Percentiles rank a stretch among this genome's conserved stretches.
phyloP scores from a whole-genome alignment of 2,797 vertebrate species.

The Myiothlypis coronata region DNA sequence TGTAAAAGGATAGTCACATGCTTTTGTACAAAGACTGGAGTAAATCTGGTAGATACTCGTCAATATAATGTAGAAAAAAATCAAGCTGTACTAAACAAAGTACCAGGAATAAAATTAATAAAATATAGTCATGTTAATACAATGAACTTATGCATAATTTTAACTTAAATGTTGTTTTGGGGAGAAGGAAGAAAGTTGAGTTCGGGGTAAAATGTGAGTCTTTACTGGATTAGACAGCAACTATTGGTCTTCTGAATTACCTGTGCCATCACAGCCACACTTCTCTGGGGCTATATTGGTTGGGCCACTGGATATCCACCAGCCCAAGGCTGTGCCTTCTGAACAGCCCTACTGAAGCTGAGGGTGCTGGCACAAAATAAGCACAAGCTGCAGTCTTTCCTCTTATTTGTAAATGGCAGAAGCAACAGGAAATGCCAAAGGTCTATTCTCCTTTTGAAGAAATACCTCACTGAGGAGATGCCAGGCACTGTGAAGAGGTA shows the following conservation, averaged over 20 bases:
- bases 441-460: background rate
- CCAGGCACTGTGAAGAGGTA: background rate
- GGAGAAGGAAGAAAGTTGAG: background rate
- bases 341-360: background rate
- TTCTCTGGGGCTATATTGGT: background rate
- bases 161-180: background rate
- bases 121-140: background rate
- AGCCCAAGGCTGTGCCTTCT: background rate
- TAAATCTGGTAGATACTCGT: background rate
- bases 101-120: background rate
- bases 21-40: background rate
- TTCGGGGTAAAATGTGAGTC: background rate
- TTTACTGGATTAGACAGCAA: background rate
- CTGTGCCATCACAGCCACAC: background rate
- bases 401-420: background rate
- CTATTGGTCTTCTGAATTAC: background rate
- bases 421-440: background rate
- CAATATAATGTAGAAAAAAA: background rate
- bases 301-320: background rate
- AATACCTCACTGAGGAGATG: fast-evolving
- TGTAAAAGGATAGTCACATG: background rate
- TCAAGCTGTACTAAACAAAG: background rate
- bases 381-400: background rate
- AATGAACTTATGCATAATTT: background rate
- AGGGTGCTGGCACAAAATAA: background rate